Conservation (phyloP, 1,140 invertebrate genomes). For the Orius insidiosus region DNA sequence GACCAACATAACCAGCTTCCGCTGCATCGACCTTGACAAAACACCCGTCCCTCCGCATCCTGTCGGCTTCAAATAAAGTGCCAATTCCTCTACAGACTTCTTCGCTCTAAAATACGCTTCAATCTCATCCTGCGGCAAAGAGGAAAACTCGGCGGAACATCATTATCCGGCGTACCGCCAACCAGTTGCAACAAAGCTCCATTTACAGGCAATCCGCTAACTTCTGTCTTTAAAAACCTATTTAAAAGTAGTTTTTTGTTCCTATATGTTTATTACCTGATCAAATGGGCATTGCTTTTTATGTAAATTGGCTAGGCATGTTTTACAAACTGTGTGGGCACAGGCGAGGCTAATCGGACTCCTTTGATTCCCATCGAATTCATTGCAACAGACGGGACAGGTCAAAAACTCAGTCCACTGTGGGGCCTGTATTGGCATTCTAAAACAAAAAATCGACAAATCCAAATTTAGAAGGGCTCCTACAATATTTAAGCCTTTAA, state of each 20-base stretch:
- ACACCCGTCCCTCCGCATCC: conserved; percentile 34
- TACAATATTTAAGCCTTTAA: too few relatives aligned
- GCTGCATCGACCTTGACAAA: conserved; percentile 83
- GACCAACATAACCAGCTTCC: conserved; percentile 80
- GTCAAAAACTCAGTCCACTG: conserved; percentile 93
- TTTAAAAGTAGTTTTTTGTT: too few relatives aligned
- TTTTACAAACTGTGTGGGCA: conserved; percentile 83
- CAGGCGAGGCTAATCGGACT: conserved; percentile 82
- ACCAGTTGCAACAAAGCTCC: conserved; percentile 78
- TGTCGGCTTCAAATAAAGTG: conserved; percentile 57
- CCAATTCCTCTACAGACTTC: conserved; percentile 68
- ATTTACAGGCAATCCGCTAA: conserved; percentile 74
- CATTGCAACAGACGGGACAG: conserved; percentile 86
- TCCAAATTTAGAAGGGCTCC: too few relatives aligned
- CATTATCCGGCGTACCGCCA: conserved; percentile 29
- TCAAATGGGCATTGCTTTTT: conserved; percentile 90
- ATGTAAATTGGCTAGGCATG: conserved; percentile 69
- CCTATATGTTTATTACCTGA: too few relatives aligned
- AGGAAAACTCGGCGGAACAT: conserved; percentile 23
- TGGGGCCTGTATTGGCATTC: conserved; percentile 92
- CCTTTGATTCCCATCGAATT: conserved; percentile 66
- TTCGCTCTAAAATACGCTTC: conserved; percentile 60
- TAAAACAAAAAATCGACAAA: conserved; percentile 32
- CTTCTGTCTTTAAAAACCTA: conserved; percentile 68
- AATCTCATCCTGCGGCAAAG: conserved; percentile 46